A percentile compares a stretch with the other conserved stretches of the same genome.
phyloP scores from a whole-genome alignment of 1,140 invertebrate species.

The Hyles vespertilio region DNA sequence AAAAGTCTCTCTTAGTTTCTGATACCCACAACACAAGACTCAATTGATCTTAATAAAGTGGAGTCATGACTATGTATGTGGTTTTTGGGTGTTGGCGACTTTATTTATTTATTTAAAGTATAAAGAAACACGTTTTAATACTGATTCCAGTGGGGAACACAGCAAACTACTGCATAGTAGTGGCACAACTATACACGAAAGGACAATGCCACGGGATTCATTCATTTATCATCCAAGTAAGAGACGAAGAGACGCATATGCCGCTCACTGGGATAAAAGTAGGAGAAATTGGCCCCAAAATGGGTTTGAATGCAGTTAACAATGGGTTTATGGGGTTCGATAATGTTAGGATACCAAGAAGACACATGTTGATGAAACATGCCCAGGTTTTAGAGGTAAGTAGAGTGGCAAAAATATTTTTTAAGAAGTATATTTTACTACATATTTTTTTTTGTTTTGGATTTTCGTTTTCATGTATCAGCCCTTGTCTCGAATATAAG shows the following conservation, averaged over 20 bases:
- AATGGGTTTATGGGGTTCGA: constrained; percentile 93
- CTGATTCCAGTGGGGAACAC: constrained; percentile 91
- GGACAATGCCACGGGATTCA: constrained; percentile 92
- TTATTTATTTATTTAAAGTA: no score
- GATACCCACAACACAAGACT: no score
- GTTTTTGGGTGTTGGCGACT: no score
- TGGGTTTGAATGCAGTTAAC: constrained; percentile 92
- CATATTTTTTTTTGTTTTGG: no score
- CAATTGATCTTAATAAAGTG: no score
- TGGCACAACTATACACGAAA: constrained; percentile 91
- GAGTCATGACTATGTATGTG: no score
- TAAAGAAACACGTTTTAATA: background rate
- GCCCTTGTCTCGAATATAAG: no score
- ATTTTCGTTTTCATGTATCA: no score
- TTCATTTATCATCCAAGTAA: constrained; percentile 93
- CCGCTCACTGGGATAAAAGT: constrained; percentile 92
- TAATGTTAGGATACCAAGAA: constrained; percentile 89
- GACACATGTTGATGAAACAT: constrained; percentile 96
- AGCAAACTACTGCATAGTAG: constrained; percentile 90
- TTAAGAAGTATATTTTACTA: constrained; percentile 1
- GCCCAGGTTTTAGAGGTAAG: constrained; percentile 84
- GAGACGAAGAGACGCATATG: constrained; percentile 90
- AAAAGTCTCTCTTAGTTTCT: no score
- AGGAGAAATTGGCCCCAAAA: constrained; percentile 94
- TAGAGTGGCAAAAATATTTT: constrained; percentile 2